These are phyloP conservation scores for Beaufortia kweichowensis DNA, from an alignment of 2,113 vertebrate species.

Conservation along the genomic window DNA sequence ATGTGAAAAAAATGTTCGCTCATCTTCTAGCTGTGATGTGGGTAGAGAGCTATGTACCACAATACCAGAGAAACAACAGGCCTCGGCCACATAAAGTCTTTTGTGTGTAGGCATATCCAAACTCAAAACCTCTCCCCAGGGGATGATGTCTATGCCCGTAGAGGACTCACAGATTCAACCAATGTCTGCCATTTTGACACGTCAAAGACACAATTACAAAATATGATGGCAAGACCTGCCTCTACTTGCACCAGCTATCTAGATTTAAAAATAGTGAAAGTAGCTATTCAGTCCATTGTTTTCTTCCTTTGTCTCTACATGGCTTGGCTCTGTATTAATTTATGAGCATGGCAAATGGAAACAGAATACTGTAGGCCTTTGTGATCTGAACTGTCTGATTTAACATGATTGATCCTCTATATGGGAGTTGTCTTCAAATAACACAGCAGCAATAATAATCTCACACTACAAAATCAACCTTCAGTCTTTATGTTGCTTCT, in stretches of 20 bases:
- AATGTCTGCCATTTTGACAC: slow-evolving; percentile 80
- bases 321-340: slow-evolving; percentile 42
- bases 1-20: slow-evolving; percentile 89
- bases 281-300: slow-evolving; percentile 34
- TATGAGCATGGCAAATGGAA: slow-evolving; percentile 41
- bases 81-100: slow-evolving; percentile 59
- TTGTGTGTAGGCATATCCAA: slow-evolving; percentile 69
- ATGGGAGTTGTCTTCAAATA: slow-evolving; percentile 64
- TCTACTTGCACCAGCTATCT: slow-evolving; percentile 87
- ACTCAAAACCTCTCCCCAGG: slow-evolving; percentile 59
- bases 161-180: slow-evolving; percentile 39
- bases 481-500: slow-evolving; percentile 54
- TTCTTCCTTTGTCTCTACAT: slow-evolving; percentile 39
- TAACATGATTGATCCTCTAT: slow-evolving; percentile 56
- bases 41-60: slow-evolving; percentile 63
- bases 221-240: slow-evolving; percentile 88
- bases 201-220: slow-evolving; percentile 91
- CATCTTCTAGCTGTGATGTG: slow-evolving; percentile 66
- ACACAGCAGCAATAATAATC: slow-evolving; percentile 64
- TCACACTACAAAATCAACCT: slow-evolving; percentile 63
- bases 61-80: slow-evolving; percentile 74
- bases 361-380: slow-evolving; percentile 33
- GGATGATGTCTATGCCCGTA: slow-evolving; percentile 57
- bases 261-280: slow-evolving; percentile 64
- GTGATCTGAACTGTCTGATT: slow-evolving; percentile 57